A percentile compares a stretch with the other conserved stretches of the same genome.
These are phyloP conservation scores for Nesoenas mayeri DNA, from an alignment of 2,113 vertebrate species.

Conservation along the genomic window DNA sequence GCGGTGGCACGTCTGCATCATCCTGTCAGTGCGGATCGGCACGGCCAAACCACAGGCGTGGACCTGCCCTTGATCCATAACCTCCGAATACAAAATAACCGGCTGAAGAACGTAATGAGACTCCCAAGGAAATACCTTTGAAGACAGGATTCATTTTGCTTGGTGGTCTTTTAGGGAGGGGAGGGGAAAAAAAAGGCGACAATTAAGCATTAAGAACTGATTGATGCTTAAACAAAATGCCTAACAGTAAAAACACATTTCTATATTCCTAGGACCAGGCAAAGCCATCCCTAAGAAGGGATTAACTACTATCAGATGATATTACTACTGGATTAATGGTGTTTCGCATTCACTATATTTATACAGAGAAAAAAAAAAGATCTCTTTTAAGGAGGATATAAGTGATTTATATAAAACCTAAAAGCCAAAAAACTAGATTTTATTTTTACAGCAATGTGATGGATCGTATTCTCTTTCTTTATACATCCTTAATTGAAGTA, in stretches of 20 bases:
- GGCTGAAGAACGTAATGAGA: slow-evolving; percentile 30
- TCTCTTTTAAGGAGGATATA: slow-evolving; percentile 65
- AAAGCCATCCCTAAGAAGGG: slow-evolving; percentile 77
- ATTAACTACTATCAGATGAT: slow-evolving; percentile 82
- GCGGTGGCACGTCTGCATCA: slow-evolving; percentile 69
- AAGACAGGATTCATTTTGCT: slow-evolving; percentile 64
- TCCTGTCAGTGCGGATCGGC: slow-evolving; percentile 73
- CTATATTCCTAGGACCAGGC: slow-evolving; percentile 64
- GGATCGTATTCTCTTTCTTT: slow-evolving; percentile 36
- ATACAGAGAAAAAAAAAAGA: background rate
- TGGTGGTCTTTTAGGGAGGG: slow-evolving; percentile 35
- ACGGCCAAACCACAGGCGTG: slow-evolving; percentile 70
- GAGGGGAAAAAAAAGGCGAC: background rate
- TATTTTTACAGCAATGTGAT: background rate
- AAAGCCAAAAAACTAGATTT: slow-evolving; percentile 38
- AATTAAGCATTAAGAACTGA: slow-evolving; percentile 74
- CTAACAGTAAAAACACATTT: slow-evolving; percentile 71
- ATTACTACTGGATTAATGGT: slow-evolving; percentile 78
- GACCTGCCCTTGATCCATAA: slow-evolving; percentile 78
- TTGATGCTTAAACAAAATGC: slow-evolving; percentile 74
- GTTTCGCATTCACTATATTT: slow-evolving; percentile 74
- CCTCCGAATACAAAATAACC: slow-evolving; percentile 73
- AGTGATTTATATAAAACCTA: slow-evolving; percentile 70
- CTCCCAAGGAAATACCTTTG: slow-evolving; percentile 62
- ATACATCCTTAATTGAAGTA: slow-evolving; percentile 42